Evolutionary conservation across 2,888 invertebrate genomes (phyloP).

Genomic region (Watsonalla binaria): DNA sequence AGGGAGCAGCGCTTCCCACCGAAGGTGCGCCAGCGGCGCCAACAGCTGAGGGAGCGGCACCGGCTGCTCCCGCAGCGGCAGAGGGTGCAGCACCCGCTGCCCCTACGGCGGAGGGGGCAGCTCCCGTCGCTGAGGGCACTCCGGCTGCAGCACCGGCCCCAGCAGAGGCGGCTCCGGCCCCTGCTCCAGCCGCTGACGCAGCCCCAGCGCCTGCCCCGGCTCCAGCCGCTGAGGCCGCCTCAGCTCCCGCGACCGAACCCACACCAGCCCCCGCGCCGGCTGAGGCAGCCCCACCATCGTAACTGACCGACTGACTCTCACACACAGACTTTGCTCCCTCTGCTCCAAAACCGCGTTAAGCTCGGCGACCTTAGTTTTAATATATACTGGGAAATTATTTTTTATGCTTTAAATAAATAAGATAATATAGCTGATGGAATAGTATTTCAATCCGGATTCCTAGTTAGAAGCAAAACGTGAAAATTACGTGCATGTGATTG

Average conservation of each 20-base stretch:
- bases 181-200: conserved; percentile 18
- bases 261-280: conserved; percentile 21
- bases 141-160: conserved; percentile 15
- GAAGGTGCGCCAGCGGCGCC: conserved; percentile 35
- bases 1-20: conserved; percentile 17
- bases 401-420: conserved; percentile 53
- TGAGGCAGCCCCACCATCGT: conserved; percentile 18
- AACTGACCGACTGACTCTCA: not conserved
- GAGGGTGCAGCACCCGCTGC: conserved; percentile 21
- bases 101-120: conserved; percentile 20
- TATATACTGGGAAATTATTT: conserved; percentile 27
- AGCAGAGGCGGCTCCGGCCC: conserved; percentile 12
- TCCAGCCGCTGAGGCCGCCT: conserved; percentile 9
- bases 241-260: conserved; percentile 12
- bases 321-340: not conserved
- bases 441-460: conserved; percentile 31
- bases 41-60: conserved; percentile 27
- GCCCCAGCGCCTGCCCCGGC: conserved; percentile 20
- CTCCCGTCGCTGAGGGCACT: conserved; percentile 17
- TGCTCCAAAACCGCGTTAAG: conserved; percentile 8
- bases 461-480: conserved; percentile 11
- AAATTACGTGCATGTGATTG: conserved; percentile 42
- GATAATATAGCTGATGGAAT: conserved; percentile 74
- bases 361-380: conserved; percentile 18
- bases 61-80: conserved; percentile 26